These are phyloP conservation scores for Coleophora flavipennella DNA, from an alignment of 2,888 invertebrate genomes.

Conservation along the genomic window DNA sequence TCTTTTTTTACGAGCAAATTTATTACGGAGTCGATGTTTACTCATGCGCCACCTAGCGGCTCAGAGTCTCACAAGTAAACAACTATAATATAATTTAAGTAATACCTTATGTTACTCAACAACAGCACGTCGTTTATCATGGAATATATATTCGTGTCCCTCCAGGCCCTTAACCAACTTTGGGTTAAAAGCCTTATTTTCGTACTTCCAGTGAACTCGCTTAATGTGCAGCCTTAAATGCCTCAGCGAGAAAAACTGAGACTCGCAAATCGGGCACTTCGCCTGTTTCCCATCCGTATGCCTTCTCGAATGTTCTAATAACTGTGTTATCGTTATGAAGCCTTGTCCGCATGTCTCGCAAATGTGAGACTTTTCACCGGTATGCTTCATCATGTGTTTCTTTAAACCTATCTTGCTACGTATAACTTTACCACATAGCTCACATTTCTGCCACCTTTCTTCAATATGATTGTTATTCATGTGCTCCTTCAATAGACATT, in stretches of 20 bases:
- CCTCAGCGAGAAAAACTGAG: constrained; percentile 30
- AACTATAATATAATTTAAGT: too few species aligned
- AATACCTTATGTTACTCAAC: too few species aligned
- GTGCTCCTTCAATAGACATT: constrained; percentile 23
- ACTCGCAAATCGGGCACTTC: constrained; percentile 29
- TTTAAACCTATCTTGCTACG: constrained; percentile 32
- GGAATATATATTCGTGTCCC: neutral
- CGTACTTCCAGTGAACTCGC: constrained; percentile 33
- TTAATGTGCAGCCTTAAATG: constrained; percentile 39
- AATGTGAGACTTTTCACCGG: constrained; percentile 31
- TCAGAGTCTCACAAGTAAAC: too few species aligned
- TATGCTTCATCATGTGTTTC: constrained; percentile 35
- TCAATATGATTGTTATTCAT: constrained; percentile 21
- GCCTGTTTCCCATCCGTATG: constrained; percentile 30
- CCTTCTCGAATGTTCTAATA: constrained; percentile 34
- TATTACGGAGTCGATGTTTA: too few species aligned
- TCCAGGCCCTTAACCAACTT: constrained; percentile 21
- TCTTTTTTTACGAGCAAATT: too few species aligned
- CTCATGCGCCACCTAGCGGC: too few species aligned
- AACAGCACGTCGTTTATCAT: too few species aligned
- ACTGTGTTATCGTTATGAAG: constrained; percentile 34
- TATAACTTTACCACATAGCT: constrained; percentile 29
- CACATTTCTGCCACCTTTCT: constrained; percentile 22
- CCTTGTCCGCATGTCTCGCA: constrained; percentile 33
- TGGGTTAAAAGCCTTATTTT: constrained; percentile 29